phyloP scores from a whole-genome alignment of 2,797 vertebrate species.

The Tangara arthus region DNA sequence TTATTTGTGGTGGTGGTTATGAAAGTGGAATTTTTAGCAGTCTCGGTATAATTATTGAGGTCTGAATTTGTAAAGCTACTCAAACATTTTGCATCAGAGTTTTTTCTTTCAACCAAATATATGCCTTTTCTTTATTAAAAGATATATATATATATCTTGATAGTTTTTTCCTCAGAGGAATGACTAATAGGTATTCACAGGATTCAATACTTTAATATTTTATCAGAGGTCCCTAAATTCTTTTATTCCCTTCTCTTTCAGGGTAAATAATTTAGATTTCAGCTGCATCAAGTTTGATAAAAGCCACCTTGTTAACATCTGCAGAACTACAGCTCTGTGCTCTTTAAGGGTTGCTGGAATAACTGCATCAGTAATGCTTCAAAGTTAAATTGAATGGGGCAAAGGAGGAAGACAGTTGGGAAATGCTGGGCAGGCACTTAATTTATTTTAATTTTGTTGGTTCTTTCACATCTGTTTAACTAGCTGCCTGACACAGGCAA shows the following conservation, averaged over 20 bases:
- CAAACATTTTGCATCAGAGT: neutral
- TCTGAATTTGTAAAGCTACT: neutral
- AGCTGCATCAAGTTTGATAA: slow-evolving; percentile 23
- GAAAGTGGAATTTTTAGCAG: slow-evolving; percentile 8
- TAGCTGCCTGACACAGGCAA: neutral
- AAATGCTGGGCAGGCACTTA: neutral
- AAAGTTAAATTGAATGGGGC: neutral
- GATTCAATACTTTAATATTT: slow-evolving; percentile 21
- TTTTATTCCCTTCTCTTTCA: neutral
- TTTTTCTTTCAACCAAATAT: neutral
- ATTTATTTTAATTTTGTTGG: slow-evolving; percentile 20
- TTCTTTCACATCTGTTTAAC: slow-evolving; percentile 21
- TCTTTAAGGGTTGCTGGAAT: neutral
- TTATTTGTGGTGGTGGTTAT: neutral
- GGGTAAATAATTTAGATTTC: slow-evolving; percentile 42
- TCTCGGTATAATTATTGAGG: neutral
- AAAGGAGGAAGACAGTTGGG: neutral
- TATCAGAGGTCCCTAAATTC: slow-evolving; percentile 2
- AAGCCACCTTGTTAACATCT: slow-evolving; percentile 8
- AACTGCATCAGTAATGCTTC: neutral
- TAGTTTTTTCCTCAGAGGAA: neutral
- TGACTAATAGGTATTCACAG: slow-evolving; percentile 17
- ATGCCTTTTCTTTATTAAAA: neutral
- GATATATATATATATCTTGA: neutral
- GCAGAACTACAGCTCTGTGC: neutral